Evolutionary conservation across 1,140 invertebrate species (phyloP), one percentile per base, ranked within the genome.

Genomic region (Hylaeus anthracinus): DNA sequence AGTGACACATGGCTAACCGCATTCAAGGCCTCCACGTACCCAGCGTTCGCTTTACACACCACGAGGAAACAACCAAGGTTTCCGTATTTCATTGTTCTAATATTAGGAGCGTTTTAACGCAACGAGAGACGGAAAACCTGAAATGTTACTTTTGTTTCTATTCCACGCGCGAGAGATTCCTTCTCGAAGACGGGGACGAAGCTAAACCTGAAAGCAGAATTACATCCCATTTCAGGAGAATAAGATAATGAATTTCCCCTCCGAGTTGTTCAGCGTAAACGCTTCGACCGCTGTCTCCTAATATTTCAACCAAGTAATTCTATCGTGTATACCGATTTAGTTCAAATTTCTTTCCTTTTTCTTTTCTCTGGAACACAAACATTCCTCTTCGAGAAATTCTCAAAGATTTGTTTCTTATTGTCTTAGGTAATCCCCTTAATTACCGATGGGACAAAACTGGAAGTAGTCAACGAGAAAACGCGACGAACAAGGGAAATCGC

Each of bases 1-100:
- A 86, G 73, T 78, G 65, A 76, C 83, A 82, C 85, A 77, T 41
- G 83, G 81, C 61, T 64, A 80, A 72, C 55, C 37, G 83, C 77
- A 86, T 86, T 86, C 75, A 82, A 55, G 9, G 41, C n/a, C 4
- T 3, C 41, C 45, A 43, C 64, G 39, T 53, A 71, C 58, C 64
- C 72, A 26, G 65, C 26, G 12, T 45, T 53, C 51, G 61, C 72
- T 43, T 55, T 63, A 45, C 43, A 70, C 73, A 53, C 53, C 74
- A 58, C 66, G 71, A 51, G 55, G 63, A 77, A 39, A 43, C 60
- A 45, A 55, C 48, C 55, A 72, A 79, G 48, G 56, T 56, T 55
- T 56, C 37, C 41, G n/a, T 41, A 39, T 80, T 37, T 69, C 43
- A 75, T 85, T 85, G 76, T 85, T 67, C 75, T 39, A 1, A 70